Base-by-base conservation (phyloP, 2,113 vertebrate species). In the Alosa alosa region DNA sequence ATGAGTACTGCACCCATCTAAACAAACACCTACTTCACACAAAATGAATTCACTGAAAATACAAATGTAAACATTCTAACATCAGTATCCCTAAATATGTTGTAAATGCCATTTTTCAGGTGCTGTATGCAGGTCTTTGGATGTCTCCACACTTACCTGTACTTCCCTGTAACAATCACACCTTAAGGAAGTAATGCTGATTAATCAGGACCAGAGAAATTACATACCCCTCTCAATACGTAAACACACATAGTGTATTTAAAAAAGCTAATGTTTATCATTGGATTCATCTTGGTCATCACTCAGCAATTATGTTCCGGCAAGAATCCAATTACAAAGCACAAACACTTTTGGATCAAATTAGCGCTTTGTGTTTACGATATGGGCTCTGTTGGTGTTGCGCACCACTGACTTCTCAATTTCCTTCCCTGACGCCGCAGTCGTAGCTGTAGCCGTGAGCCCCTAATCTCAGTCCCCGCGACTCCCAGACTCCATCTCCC, bases 361-460 rank as follows among this genome's bases (percentile, higher is more conserved):
- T 92, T 90, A 96, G 95, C 94, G 94, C 88, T 93, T 96, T 95
- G 93, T 96, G 95, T 96, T 96, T 95, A 96, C 95, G 93, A 94
- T 95, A 95, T 94, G 94, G 92, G 91, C 93, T 93, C 94, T 96
- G 93, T 94, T 88, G 87, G 86, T 87, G 96, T 95, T 94, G 95
- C 97, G 96, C 94, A 94, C 95, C 95, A 95, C 85, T 91, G 95
- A 88, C 92, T 96, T 95, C 93, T 84, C 92, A 94, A 95, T 96
- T 95, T 94, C 87, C 86, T 92, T 93, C 92, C 89, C 94, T 91
- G 88, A 44, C 91, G 89, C 84, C 87, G 86, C 90, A 44, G 72
- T 31, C 89, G 41, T 44, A 44, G 41, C 90, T 93, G 94, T 92
- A 87, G 95, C 97, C 97, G 92, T 93, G 91, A 98, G 96, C 93